These are phyloP conservation scores for Emydoidea blandingii DNA, from an alignment of 2,797 vertebrate genomes.

Conservation along the genomic window DNA sequence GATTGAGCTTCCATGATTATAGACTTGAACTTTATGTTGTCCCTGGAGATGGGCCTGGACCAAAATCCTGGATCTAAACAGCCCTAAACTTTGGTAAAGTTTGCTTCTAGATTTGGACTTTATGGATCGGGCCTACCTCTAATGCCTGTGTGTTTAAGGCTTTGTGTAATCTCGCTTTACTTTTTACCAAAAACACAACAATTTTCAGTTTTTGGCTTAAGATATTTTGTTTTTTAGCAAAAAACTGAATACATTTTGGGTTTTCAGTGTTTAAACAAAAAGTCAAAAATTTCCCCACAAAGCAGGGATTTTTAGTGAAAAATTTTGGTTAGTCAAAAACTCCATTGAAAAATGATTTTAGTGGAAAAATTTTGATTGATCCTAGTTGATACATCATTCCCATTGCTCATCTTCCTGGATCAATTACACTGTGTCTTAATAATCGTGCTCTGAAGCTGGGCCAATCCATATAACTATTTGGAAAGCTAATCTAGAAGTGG, in stretches of 20 bases:
- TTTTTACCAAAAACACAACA: neutral
- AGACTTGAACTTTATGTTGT: neutral
- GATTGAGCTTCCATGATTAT: neutral
- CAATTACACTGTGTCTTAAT: neutral
- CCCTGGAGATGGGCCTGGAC: neutral
- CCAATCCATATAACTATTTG: neutral
- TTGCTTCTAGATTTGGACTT: neutral
- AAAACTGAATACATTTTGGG: neutral
- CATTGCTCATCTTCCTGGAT: neutral
- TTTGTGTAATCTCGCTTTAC: neutral
- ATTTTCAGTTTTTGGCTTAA: neutral
- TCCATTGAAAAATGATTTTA: neutral
- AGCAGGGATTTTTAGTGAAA: neutral
- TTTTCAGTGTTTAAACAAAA: neutral
- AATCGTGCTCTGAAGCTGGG: neutral
- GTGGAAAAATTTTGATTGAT: neutral
- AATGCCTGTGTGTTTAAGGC: neutral
- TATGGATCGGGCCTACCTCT: neutral
- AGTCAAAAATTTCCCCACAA: neutral
- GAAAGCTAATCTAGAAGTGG: fast-evolving
- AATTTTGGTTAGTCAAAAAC: neutral
- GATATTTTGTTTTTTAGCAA: neutral
- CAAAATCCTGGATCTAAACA: neutral
- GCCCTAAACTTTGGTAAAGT: neutral
- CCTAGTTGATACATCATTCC: neutral